A percentile compares a stretch with the other conserved stretches of the same genome.
These are phyloP conservation scores for Gallinago jamesoni DNA, from an alignment of 2,113 vertebrate species.

Conservation along the genomic window DNA sequence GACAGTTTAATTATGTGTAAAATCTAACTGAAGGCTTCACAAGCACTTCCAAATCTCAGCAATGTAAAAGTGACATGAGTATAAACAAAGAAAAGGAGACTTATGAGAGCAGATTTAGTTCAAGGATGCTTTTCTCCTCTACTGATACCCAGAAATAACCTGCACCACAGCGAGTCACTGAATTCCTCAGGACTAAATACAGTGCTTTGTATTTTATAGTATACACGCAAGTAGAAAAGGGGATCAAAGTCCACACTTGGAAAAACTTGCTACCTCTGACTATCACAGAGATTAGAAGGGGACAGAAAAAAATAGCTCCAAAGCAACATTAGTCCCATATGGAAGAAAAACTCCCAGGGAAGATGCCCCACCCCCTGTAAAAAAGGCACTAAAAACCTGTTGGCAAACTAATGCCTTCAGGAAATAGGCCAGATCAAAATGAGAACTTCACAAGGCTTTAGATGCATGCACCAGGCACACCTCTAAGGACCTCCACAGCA, in stretches of 20 bases:
- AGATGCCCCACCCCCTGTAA: background rate
- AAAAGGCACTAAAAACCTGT: background rate
- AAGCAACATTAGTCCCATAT: background rate
- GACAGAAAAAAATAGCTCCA: background rate
- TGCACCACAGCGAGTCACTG: background rate
- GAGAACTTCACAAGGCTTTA: background rate
- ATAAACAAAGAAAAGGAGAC: background rate
- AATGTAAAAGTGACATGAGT: background rate
- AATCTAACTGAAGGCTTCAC: background rate
- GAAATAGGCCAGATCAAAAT: background rate
- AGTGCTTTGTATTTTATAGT: background rate
- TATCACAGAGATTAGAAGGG: background rate
- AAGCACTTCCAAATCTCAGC: background rate
- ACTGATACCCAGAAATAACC: background rate
- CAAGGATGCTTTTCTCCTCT: background rate
- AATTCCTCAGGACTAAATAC: background rate
- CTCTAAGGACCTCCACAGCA: background rate
- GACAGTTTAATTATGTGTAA: background rate
- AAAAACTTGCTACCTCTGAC: background rate
- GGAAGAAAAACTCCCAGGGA: background rate
- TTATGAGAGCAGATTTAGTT: background rate
- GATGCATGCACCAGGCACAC: accelerated
- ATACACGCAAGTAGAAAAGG: accelerated
- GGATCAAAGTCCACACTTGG: background rate
- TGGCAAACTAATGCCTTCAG: background rate